These are phyloP conservation scores for Masnerella sp. DNA, from an alignment of 2,888 invertebrate genomes.

Conservation along the genomic window DNA sequence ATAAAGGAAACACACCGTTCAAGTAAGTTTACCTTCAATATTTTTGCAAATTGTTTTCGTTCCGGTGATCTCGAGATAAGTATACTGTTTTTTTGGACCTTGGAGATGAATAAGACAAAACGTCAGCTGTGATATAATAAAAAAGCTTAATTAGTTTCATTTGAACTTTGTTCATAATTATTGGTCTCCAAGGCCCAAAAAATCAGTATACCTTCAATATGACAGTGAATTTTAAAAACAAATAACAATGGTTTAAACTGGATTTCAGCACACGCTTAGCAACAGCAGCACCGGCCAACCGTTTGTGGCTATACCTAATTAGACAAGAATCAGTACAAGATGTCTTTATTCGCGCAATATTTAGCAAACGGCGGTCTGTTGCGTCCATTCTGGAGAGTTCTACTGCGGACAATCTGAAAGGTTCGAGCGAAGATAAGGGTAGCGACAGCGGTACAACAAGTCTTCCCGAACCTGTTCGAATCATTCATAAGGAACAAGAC, in stretches of 20 bases:
- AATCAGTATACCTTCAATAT: too few species aligned
- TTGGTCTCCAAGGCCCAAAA: too few species aligned
- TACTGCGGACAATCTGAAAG: conserved; percentile 70
- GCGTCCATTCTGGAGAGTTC: conserved; percentile 79
- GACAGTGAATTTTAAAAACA: not conserved
- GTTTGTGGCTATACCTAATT: conserved; percentile 96
- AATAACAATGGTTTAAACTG: not conserved
- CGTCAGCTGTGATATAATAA: too few species aligned
- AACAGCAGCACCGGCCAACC: conserved; percentile 86
- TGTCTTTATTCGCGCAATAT: conserved; percentile 96
- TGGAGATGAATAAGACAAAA: too few species aligned
- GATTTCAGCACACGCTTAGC: conserved; percentile 81
- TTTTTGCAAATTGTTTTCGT: too few species aligned
- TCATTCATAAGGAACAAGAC: conserved; percentile 99
- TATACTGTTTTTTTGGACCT: too few species aligned
- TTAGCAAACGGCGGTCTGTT: conserved; percentile 86
- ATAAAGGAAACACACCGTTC: conserved; percentile 97
- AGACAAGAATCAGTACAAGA: conserved; percentile 95
- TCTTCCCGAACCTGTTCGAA: conserved; percentile 90
- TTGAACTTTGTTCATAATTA: too few species aligned
- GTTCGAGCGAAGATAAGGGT: conserved; percentile 73
- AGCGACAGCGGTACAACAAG: conserved; percentile 76
- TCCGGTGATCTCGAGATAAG: too few species aligned
- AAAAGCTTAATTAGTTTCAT: too few species aligned
- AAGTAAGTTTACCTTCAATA: conserved; percentile 79